phyloP scores from a whole-genome alignment of 2,888 invertebrate species.

The Drosophila dives region DNA sequence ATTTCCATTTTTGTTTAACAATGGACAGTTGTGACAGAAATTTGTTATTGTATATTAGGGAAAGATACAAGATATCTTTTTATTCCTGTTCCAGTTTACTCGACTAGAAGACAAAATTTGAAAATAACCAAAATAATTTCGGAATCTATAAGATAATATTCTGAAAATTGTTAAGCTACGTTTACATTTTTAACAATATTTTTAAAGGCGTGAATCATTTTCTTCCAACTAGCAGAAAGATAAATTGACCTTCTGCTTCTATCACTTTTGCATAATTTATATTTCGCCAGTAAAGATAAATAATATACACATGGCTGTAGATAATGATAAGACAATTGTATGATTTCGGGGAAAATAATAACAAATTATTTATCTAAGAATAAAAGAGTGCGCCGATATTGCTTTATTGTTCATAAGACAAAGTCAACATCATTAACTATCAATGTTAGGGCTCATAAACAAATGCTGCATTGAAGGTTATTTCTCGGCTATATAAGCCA shows the following conservation, averaged over 20 bases:
- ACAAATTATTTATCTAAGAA: conserved; percentile 1
- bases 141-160: background rate
- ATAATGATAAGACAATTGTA: conserved; percentile 15
- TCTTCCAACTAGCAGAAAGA: background rate
- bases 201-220: background rate
- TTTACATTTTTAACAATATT: background rate
- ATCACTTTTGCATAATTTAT: background rate
- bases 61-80: background rate
- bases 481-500: conserved; percentile 37
- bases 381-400: conserved; percentile 35
- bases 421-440: conserved; percentile 30
- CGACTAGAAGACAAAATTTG: background rate
- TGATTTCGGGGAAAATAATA: background rate
- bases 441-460: conserved; percentile 33
- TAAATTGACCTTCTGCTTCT: background rate
- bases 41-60: background rate
- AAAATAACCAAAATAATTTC: background rate
- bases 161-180: background rate
- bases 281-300: conserved; percentile 8
- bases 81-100: background rate
- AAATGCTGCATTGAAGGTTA: conserved; percentile 6
- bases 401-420: conserved; percentile 35
- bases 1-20: no score
- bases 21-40: no score
- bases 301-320: conserved; percentile 6